phyloP scores from a whole-genome alignment of 2,888 invertebrate species.

The Yponomeuta malinellus region DNA sequence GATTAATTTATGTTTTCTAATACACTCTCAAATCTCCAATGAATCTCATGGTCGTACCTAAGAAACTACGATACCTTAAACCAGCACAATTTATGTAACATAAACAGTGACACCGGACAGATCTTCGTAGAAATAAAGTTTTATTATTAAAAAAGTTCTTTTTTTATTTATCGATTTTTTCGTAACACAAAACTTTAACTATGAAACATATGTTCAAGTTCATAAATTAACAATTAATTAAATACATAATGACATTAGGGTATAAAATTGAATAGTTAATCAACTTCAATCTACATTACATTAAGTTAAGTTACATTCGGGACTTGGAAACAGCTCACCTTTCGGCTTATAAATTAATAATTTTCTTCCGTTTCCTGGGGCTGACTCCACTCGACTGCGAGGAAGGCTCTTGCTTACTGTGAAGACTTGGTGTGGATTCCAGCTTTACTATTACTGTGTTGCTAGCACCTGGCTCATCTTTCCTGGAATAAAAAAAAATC shows the following conservation, averaged over 20 bases:
- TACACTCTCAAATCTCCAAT: conserved; percentile 28
- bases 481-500: not conserved
- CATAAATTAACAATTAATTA: conserved; percentile 20
- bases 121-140: conserved; percentile 57
- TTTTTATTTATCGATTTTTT: no score
- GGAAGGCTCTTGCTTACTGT: not conserved
- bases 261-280: no score
- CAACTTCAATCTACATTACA: no score
- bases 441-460: not conserved
- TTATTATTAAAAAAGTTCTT: conserved; percentile 38
- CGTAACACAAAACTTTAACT: not conserved
- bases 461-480: not conserved
- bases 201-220: not conserved
- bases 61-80: conserved; percentile 35
- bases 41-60: conserved; percentile 34
- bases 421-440: not conserved
- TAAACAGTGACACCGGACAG: conserved; percentile 36
- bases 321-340: not conserved
- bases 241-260: not conserved
- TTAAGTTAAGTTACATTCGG: no score
- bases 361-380: conserved; percentile 25
- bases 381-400: conserved; percentile 11
- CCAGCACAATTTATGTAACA: conserved; percentile 47
- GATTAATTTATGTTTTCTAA: not conserved
- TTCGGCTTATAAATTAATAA: conserved; percentile 24